phyloP scores from a whole-genome alignment of 2,888 invertebrate species.

The Cosmia trapezina region DNA sequence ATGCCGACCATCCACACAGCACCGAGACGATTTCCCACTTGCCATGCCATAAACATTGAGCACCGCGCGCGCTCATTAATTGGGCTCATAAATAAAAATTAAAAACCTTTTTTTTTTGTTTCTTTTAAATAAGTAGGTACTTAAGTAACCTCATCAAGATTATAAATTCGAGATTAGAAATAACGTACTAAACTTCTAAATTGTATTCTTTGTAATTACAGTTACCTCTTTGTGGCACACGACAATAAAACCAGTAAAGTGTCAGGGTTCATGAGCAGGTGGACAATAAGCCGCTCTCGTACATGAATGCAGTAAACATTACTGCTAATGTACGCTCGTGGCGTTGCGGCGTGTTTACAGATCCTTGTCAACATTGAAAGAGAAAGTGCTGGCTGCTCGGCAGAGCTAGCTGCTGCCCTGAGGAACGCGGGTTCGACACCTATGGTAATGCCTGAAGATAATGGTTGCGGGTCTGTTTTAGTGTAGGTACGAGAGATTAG shows the following conservation, averaged over 20 bases:
- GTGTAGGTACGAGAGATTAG: neutral
- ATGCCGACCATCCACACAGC: slow-evolving; percentile 60
- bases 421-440: slow-evolving; percentile 1
- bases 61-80: slow-evolving; percentile 66
- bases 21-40: slow-evolving; percentile 64
- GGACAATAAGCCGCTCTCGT: slow-evolving; percentile 15
- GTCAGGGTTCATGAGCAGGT: slow-evolving; percentile 26
- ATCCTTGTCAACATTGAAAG: slow-evolving; percentile 59
- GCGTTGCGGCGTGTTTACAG: slow-evolving; percentile 35
- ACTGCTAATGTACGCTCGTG: neutral
- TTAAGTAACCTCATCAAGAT: neutral
- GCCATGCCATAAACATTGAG: slow-evolving; percentile 61
- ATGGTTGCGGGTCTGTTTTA: neutral
- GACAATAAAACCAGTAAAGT: slow-evolving; percentile 27
- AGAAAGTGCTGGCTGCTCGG: slow-evolving; percentile 31
- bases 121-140: neutral
- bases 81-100: slow-evolving; percentile 52
- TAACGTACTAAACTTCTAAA: neutral
- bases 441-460: neutral
- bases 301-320: slow-evolving; percentile 22
- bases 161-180: neutral
- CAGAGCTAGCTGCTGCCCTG: neutral
- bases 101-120: neutral
- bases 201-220: slow-evolving; percentile 4
- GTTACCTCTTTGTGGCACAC: neutral